Conservation (phyloP, 2,888 invertebrate species). For the Conomelus anceps region DNA sequence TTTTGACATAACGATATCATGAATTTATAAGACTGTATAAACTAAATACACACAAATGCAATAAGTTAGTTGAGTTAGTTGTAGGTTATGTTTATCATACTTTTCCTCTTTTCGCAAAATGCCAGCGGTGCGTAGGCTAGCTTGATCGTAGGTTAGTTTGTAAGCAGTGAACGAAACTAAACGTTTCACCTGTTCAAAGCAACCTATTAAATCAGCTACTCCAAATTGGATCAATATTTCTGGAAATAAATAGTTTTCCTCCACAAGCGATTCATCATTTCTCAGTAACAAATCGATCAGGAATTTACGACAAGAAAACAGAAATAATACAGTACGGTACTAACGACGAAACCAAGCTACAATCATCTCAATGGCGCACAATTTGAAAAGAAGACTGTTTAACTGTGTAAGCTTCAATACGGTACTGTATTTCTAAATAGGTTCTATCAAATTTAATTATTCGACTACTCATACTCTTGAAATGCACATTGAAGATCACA, state of each 20-base stretch:
- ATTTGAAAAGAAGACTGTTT: neutral
- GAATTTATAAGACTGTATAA: neutral
- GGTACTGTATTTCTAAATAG: too few relatives aligned
- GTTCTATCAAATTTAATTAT: too few relatives aligned
- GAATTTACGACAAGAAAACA: neutral
- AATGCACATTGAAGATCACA: too few relatives aligned
- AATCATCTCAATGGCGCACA: neutral
- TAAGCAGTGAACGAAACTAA: neutral
- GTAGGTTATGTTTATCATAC: neutral
- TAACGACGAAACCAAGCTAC: neutral
- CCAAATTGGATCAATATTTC: neutral
- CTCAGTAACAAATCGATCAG: too few relatives aligned
- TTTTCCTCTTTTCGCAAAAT: neutral
- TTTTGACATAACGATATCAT: neutral
- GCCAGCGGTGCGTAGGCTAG: neutral
- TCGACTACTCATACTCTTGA: too few relatives aligned
- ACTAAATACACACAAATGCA: neutral
- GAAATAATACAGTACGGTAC: neutral
- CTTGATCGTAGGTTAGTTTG: neutral
- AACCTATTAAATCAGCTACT: neutral
- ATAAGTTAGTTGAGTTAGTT: neutral
- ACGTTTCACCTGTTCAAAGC: neutral
- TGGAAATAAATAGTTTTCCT: too few relatives aligned
- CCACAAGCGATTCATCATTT: too few relatives aligned
- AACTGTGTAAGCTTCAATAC: too few relatives aligned